A percentile compares a stretch with the other conserved stretches of the same genome.
Evolutionary conservation across 1,140 invertebrate species (phyloP).

Genomic region (Lordiphosa clarofinis): DNA sequence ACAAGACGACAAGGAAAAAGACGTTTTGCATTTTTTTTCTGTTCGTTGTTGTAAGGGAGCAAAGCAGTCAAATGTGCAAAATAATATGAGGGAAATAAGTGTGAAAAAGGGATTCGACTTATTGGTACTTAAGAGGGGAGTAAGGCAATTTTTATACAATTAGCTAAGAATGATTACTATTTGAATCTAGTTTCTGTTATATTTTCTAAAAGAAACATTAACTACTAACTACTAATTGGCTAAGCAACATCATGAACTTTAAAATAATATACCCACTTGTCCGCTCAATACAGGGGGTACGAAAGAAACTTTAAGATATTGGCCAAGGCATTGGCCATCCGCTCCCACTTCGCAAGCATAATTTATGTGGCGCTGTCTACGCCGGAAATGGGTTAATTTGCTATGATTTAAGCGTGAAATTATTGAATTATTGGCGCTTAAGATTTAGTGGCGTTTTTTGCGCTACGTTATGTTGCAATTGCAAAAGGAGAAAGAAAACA

Average conservation of each 20-base stretch:
- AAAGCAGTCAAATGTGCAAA: background rate
- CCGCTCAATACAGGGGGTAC: background rate
- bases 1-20: constrained; percentile 40
- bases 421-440: constrained; percentile 73
- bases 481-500: too few species aligned
- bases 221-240: too few species aligned
- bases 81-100: background rate
- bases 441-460: constrained; percentile 54
- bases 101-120: too few species aligned
- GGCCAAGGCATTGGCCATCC: background rate
- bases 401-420: constrained; percentile 78
- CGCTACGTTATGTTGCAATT: constrained; percentile 41
- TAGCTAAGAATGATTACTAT: too few species aligned
- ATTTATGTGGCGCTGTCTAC: constrained; percentile 75
- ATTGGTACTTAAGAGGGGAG: too few species aligned
- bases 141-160: too few species aligned
- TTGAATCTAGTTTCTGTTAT: too few species aligned
- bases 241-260: too few species aligned
- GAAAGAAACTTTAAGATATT: background rate
- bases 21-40: constrained; percentile 45
- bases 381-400: constrained; percentile 77
- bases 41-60: constrained; percentile 13
- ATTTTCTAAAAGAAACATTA: too few species aligned
- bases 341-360: constrained; percentile 47
- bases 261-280: background rate